Base-by-base conservation (phyloP, 1,140 invertebrate genomes). In the Drosophila eugracilis region DNA sequence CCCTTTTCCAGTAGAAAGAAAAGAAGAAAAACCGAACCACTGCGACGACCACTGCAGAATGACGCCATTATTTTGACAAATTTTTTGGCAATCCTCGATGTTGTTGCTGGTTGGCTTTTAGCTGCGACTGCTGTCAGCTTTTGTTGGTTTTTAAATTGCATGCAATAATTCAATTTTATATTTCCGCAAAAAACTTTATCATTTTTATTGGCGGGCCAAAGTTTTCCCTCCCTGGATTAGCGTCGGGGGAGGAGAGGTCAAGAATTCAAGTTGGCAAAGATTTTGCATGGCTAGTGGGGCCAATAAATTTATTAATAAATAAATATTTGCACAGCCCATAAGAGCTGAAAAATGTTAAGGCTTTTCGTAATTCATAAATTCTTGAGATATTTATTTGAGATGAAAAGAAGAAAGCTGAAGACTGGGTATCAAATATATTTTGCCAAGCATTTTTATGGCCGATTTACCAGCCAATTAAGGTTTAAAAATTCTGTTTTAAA, bases 41-140 rank as follows among this genome's bases (percentile, higher is more conserved):
- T 65, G 57, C 66, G 81, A 57, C 77, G 81, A 73, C 83, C 78
- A 86, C 78, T 88, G 83, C 78, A 79, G 78, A 88, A 90, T 83
- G 79, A 83, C 88, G 88, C 88, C 84, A 90, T 90, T 90, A 85
- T 85, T 88, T 90, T 90, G 83, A 90, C 88, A 89, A 90, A 90
- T 90, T 90, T 86, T 90, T 90, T 90, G 88, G 88, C 88, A 90
- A 77, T 75, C 76, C 44, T 45, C 58, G 66, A 57, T 75, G 63
- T 84, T 85, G 72, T 62, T 83, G 57, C 52, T 65, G 58, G 17
- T 72, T 80, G 67, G 80, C 81, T 88, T 75, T 88, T 88, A 83
- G 75, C 70, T 88, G 45, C 62, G 67, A 78, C 83, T 86, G 59
- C 69, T 83, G 74, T 78, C 75, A 73, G 86, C 83, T 75, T 89